Evolutionary conservation across 2,888 invertebrate species (phyloP), one percentile per base, ranked within the genome.

Genomic region (Odiellus spinosus): DNA sequence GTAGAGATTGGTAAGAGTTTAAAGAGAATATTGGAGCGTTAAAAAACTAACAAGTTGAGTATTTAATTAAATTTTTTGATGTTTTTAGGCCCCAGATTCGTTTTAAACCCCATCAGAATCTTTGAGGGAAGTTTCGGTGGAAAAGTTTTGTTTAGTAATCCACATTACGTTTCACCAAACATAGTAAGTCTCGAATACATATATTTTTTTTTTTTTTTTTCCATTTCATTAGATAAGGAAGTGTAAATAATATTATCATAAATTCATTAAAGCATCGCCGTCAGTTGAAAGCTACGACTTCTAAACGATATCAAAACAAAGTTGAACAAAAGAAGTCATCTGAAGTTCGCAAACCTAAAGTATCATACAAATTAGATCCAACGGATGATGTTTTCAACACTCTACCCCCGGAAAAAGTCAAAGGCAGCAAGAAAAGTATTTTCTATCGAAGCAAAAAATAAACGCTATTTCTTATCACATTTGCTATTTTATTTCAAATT

Each of bases 91-190:
- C 76, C 76, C 14, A 64, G 76, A 53, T 74, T 77, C 66, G 73
- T 74, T 36, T 63, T 75, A 48, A 76, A 78, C 60, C 71, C 82
- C 65, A 84, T 96, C 0, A 86, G 90, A 70, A 82, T 98, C 62
- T 98, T 98, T 71, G 80, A 80, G 46, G 85, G 84, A 4, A 93
- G 95, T 60, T 98, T 98, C 70, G 81, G 84, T 50, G 96, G 95
- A 3, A 73, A 77, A 49, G 78, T 88, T 18, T 68, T 98, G 46
- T 98, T 93, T 84, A 84, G 90, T 62, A 98, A 98, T 71, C 76
- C 85, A 1, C 70, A 78, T 58, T 98, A 90, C 67, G 71, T 90
- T 0, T 85, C 90, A 52, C 96, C 96, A 14, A 80, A 90, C 43
- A 80, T 78, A 64, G 75, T 77, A 67, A 62, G 61, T 58, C 46